A percentile compares a stretch with the other conserved stretches of the same genome.
Evolutionary conservation across 2,113 vertebrate species (phyloP).

Genomic region (Rattus rattus): DNA sequence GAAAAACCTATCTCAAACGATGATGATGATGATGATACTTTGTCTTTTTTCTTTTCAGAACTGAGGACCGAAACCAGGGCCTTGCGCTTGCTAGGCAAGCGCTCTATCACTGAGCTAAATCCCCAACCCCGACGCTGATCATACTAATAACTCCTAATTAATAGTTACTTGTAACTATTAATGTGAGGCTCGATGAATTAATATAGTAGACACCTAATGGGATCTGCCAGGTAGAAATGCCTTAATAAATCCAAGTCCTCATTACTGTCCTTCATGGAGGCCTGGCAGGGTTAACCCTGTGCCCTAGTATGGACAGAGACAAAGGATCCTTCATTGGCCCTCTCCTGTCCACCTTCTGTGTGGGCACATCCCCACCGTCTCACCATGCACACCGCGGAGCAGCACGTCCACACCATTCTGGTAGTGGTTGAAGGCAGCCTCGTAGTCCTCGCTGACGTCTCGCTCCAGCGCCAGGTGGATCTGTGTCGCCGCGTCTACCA

Average conservation of each 20-base stretch:
- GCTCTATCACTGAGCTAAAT: too few relatives aligned
- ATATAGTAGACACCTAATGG: neutral
- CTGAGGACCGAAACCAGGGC: too few relatives aligned
- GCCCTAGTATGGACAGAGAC: too few relatives aligned
- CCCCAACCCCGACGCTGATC: too few relatives aligned
- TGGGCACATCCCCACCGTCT: neutral
- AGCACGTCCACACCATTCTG: slow-evolving; percentile 97
- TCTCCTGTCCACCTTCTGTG: neutral
- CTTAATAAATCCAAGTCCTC: neutral
- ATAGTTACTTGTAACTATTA: neutral
- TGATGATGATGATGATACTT: neutral
- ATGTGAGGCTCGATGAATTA: neutral
- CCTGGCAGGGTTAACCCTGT: neutral
- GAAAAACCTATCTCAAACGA: neutral
- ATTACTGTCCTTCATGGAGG: neutral
- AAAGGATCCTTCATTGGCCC: neutral
- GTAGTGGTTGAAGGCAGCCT: slow-evolving; percentile 98
- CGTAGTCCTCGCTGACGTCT: slow-evolving; percentile 97
- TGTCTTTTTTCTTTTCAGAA: too few relatives aligned
- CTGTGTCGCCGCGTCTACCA: slow-evolving; percentile 97
- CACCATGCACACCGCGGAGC: slow-evolving; percentile 94
- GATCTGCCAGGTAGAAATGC: neutral
- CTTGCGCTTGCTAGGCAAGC: too few relatives aligned
- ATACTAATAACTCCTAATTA: neutral
- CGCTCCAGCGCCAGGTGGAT: slow-evolving; percentile 96